Conservation (phyloP, 2,113 vertebrate species). For the Dromas ardeola region DNA sequence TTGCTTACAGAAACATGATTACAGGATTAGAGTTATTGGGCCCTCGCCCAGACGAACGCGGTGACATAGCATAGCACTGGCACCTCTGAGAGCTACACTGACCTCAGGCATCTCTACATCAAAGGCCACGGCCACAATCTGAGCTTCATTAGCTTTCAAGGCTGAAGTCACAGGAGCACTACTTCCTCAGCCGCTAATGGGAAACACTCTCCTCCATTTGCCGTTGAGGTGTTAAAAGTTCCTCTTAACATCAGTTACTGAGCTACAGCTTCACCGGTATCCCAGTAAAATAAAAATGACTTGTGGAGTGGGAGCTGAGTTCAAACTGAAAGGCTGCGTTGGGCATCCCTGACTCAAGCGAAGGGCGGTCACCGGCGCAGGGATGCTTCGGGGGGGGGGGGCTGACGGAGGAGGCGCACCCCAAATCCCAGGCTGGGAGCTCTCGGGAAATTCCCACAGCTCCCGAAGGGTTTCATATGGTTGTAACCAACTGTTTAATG, state of each 20-base stretch:
- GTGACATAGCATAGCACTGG: conserved; percentile 58
- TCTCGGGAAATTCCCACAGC: neutral
- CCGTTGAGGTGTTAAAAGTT: conserved; percentile 71
- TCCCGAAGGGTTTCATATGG: neutral
- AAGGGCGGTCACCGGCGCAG: neutral
- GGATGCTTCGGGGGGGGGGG: neutral
- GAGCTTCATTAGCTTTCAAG: conserved; percentile 68
- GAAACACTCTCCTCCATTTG: conserved; percentile 69
- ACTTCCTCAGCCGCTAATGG: conserved; percentile 69
- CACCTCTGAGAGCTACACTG: conserved; percentile 61
- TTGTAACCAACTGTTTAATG: neutral
- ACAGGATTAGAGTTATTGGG: conserved; percentile 65
- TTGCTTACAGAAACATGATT: conserved; percentile 66
- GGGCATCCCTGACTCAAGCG: neutral
- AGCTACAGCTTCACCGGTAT: conserved; percentile 24
- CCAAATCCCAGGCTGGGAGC: neutral
- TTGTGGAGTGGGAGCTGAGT: conserved; percentile 31
- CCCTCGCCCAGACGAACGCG: conserved; percentile 25
- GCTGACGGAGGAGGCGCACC: neutral
- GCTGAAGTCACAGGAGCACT: conserved; percentile 66
- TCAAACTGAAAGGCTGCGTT: neutral
- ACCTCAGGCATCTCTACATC: conserved; percentile 70
- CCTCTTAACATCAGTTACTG: conserved; percentile 55
- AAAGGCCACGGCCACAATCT: conserved; percentile 65
- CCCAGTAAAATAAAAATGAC: conserved; percentile 60